phyloP scores from a whole-genome alignment of 2,888 invertebrate genomes.

The Ptilodon capucinus region DNA sequence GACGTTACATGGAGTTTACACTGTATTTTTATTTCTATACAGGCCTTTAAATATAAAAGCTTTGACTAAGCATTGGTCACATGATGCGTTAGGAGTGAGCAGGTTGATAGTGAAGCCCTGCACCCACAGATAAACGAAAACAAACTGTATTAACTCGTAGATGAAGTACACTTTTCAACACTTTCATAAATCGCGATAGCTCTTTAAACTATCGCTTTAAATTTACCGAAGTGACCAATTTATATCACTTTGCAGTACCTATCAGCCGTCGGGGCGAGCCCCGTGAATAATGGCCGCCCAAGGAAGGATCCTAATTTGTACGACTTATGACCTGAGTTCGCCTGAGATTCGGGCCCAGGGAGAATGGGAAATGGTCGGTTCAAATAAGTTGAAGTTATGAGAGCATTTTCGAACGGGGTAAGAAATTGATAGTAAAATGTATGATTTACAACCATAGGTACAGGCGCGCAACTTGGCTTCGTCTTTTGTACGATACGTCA shows the following conservation, averaged over 20 bases:
- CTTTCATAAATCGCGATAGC: neutral
- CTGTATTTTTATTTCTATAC: no score
- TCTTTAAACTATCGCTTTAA: slow-evolving; percentile 7
- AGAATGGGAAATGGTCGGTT: neutral
- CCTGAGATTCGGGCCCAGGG: neutral
- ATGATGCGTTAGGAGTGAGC: no score
- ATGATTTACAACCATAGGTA: no score
- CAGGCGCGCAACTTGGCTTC: no score
- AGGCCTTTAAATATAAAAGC: no score
- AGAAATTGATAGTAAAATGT: no score
- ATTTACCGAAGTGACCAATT: slow-evolving; percentile 30
- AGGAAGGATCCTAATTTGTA: neutral
- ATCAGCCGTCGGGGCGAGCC: slow-evolving; percentile 9
- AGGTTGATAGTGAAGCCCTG: no score
- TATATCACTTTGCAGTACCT: slow-evolving; percentile 36
- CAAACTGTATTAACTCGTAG: neutral
- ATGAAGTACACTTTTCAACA: neutral
- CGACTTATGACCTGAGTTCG: neutral
- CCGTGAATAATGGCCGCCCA: neutral
- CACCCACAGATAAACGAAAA: no score
- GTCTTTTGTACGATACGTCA: no score
- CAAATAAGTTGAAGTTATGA: neutral
- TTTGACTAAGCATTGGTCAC: no score
- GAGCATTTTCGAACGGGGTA: neutral
- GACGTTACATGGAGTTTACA: no score